Base-by-base conservation (phyloP, 2,888 invertebrate genomes). In the Gryllus longicercus region DNA sequence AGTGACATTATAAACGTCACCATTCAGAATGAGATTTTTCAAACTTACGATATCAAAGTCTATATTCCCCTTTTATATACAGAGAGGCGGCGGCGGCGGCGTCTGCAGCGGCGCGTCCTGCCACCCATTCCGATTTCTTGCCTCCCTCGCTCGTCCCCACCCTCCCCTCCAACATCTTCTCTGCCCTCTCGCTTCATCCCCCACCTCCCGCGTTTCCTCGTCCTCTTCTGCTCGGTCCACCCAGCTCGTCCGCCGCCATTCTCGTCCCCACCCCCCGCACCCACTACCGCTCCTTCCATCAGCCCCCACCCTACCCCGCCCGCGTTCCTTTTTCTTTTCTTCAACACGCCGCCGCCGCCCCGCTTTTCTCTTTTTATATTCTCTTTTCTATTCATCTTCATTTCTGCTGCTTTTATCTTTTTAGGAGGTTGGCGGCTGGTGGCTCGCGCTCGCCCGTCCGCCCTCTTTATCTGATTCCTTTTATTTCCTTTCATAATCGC, bases 11-110 rank as follows among this genome's bases (percentile, higher is more conserved):
- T 78, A 78, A 79, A 75, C 78, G 51, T 79, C 74, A 74, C 80
- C 78, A 38, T 77, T 80, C 21, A 74, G 77, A 80, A 79, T 76
- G 76, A 78, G 78, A 78, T 80, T 80, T 74, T 80, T 51, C 74
- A 80, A 79, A 79, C 79, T 79, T 78, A 78, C 75, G 77, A 77
- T 50, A 50, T 63, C 63, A 63, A 63, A 63, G 63, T 77, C 18
- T 50, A 77, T 49, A 77, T 16, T 50, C 11, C 18, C 77, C 50
- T 21, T 50, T 50, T 50, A n/a, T 50, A 18, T 49, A 75, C 23
- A 23, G 25, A 25, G 14, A 16, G 25, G 75, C 14, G 25, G 75
- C 25, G 21, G 74, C 21, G n/a, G 74, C n/a, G n/a, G 74, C n/a
- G 21, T 8, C 18, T n/a, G 74, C 21, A 74, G 74, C 21, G 21